Evolutionary conservation across 2,113 vertebrate species (phyloP).

Genomic region (Chascanopsetta lugubris): DNA sequence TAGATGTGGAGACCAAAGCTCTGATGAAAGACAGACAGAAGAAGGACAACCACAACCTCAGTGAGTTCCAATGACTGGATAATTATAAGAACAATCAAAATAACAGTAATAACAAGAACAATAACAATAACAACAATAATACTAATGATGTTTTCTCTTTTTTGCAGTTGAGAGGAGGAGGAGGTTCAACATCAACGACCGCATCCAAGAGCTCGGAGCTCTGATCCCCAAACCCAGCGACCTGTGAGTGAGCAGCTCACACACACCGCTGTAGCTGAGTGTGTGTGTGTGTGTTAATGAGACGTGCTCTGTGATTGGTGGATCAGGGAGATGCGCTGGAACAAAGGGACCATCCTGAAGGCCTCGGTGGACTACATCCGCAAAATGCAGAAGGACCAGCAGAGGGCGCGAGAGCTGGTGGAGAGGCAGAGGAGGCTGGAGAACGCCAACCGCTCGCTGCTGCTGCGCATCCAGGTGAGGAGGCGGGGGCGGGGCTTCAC

Average conservation of each 20-base stretch:
- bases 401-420: constrained; percentile 86
- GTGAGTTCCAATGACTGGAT: constrained; percentile 75
- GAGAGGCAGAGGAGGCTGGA: constrained; percentile 87
- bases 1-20: constrained; percentile 86
- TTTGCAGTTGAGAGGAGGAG: constrained; percentile 86
- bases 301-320: constrained; percentile 36
- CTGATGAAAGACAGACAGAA: constrained; percentile 90
- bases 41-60: constrained; percentile 93
- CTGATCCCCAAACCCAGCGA: constrained; percentile 88
- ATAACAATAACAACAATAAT: background rate
- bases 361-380: constrained; percentile 94
- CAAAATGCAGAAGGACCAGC: constrained; percentile 91
- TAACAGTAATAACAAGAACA: background rate
- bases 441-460: constrained; percentile 83
- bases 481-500: background rate
- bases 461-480: constrained; percentile 83
- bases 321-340: constrained; percentile 89
- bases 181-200: constrained; percentile 93
- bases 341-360: constrained; percentile 93
- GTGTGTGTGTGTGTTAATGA: constrained; percentile 28
- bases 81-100: too few relatives aligned
- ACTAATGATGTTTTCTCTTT: background rate
- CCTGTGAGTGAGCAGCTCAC: constrained; percentile 80
- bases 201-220: constrained; percentile 90
- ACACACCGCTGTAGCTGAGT: background rate